A percentile compares a stretch with the other conserved stretches of the same genome.
These are phyloP conservation scores for Meriones unguiculatus DNA, from an alignment of 2,113 vertebrate genomes.

Conservation along the genomic window DNA sequence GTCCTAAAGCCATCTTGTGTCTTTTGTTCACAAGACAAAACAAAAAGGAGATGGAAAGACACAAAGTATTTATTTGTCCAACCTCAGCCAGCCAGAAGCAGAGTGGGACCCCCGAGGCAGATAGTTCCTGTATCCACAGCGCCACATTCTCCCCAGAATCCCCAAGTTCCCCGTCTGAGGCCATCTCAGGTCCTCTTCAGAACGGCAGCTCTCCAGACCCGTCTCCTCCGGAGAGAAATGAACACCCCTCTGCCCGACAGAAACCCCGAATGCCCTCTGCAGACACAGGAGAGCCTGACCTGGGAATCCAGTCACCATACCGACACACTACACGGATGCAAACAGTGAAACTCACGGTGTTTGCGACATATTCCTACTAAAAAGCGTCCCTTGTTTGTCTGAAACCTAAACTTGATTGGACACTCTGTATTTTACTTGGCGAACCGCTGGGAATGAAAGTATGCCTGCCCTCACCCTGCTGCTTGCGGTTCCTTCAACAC, in stretches of 20 bases:
- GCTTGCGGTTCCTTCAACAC: conserved; percentile 38
- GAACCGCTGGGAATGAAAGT: conserved; percentile 7
- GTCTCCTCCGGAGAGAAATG: not conserved
- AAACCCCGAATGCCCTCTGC: not conserved
- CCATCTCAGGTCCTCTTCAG: not conserved
- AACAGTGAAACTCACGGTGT: not conserved
- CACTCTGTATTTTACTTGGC: conserved; percentile 61
- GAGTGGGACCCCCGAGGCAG: not conserved
- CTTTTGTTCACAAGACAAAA: not conserved
- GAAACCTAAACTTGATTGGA: conserved; percentile 53
- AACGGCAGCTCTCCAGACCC: not conserved
- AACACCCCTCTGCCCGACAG: not conserved
- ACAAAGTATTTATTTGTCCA: not conserved
- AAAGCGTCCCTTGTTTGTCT: conserved; percentile 40
- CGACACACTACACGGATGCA: not conserved
- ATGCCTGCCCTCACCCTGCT: not conserved
- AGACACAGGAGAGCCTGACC: conserved; percentile 30
- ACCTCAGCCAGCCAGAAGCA: not conserved
- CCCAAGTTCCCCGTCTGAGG: not conserved
- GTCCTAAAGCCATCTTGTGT: not conserved
- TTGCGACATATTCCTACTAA: conserved; percentile 20
- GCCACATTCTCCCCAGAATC: not conserved
- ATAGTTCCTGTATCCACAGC: not conserved
- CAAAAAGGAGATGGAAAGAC: not conserved
- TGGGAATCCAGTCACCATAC: not conserved